These are phyloP conservation scores for Ypsolopha sequella DNA, from an alignment of 2,888 invertebrate genomes.

Conservation along the genomic window DNA sequence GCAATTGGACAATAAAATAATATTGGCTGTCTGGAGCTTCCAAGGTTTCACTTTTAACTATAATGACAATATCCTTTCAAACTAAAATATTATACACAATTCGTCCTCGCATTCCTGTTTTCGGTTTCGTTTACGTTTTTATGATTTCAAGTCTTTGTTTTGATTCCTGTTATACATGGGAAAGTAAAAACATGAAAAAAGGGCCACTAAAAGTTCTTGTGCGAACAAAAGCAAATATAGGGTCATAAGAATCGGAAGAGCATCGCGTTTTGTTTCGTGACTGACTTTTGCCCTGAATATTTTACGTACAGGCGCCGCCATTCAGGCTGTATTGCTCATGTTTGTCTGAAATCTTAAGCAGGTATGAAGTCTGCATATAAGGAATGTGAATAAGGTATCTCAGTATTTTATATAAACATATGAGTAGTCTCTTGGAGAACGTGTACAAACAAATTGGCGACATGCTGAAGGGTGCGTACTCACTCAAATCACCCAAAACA, in stretches of 20 bases:
- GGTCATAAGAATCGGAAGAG: constrained; percentile 26
- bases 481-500: too few species aligned
- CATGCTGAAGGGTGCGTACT: too few species aligned
- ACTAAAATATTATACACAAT: neutral
- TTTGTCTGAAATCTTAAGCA: constrained; percentile 23
- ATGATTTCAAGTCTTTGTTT: neutral
- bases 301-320: constrained; percentile 44
- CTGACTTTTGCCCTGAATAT: constrained; percentile 66
- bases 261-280: constrained; percentile 37
- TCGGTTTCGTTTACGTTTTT: neutral
- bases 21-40: neutral
- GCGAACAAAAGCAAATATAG: constrained; percentile 1
- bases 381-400: neutral
- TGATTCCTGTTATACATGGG: neutral
- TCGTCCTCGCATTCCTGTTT: neutral
- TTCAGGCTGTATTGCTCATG: constrained; percentile 20
- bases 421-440: too few species aligned
- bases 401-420: too few species aligned
- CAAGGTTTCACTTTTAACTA: constrained; percentile 1
- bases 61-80: neutral
- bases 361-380: neutral
- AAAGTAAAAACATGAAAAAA: too few species aligned
- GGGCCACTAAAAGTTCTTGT: constrained; percentile 8
- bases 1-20: neutral
- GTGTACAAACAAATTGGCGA: too few species aligned